Percentiles rank a stretch among this genome's conserved stretches.
Conservation (phyloP, 2,797 vertebrate species). For the Pitangus sulphuratus region DNA sequence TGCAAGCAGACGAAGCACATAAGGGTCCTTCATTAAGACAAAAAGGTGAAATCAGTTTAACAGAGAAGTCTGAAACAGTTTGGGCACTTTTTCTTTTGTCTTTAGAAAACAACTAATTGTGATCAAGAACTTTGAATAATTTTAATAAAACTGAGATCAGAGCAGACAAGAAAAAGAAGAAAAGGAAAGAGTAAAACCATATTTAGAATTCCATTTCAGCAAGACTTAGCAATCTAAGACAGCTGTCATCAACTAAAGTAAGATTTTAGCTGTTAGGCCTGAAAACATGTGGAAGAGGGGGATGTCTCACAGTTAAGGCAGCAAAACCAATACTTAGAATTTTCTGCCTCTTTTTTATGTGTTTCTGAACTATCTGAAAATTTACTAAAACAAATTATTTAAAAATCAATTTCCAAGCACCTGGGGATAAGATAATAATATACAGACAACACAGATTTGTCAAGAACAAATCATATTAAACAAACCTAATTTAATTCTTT, state of each 20-base stretch:
- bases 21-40: not conserved
- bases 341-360: not conserved
- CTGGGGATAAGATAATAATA: slow-evolving; percentile 4
- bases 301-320: not conserved
- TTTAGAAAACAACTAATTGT: not conserved
- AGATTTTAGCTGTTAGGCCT: not conserved
- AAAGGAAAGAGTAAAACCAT: not conserved
- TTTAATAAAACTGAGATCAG: not conserved
- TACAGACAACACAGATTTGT: slow-evolving; percentile 9
- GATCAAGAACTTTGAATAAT: not conserved
- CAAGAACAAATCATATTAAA: slow-evolving; percentile 26
- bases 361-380: not conserved
- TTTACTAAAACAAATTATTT: not conserved
- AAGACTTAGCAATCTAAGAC: not conserved
- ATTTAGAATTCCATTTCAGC: not conserved
- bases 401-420: slow-evolving; percentile 31
- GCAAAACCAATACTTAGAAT: not conserved
- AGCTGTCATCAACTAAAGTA: not conserved
- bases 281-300: not conserved
- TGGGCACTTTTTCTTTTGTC: not conserved
- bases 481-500: not conserved
- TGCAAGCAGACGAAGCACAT: not conserved
- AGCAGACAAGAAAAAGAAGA: not conserved
- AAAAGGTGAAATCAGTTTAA: not conserved
- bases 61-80: not conserved